A percentile compares a stretch with the other conserved stretches of the same genome.
phyloP scores from a whole-genome alignment of 2,888 invertebrate species.

The Polyommatus icarus region DNA sequence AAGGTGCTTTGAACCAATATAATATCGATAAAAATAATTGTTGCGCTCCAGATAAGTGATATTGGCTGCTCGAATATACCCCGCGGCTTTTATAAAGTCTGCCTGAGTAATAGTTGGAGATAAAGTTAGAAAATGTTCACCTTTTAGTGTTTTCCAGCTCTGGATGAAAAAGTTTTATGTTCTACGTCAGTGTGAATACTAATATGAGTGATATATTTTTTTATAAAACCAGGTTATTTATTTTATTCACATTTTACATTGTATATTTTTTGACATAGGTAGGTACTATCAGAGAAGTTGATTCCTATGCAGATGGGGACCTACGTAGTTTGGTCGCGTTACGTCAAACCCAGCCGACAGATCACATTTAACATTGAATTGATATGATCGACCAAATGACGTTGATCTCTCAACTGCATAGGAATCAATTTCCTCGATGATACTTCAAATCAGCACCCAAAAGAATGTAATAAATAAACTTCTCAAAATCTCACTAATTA shows the following conservation, averaged over 20 bases:
- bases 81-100: constrained; percentile 27
- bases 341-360: too few relatives aligned
- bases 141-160: constrained; percentile 1
- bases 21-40: constrained; percentile 30
- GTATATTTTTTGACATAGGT: too few relatives aligned
- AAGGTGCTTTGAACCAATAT: constrained; percentile 17
- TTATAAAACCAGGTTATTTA: too few relatives aligned
- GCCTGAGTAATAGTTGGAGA: constrained; percentile 20
- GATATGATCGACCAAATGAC: too few relatives aligned
- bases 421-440: too few relatives aligned
- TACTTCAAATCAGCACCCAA: too few relatives aligned
- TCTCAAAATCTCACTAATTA: not conserved
- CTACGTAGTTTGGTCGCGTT: too few relatives aligned
- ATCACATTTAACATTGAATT: too few relatives aligned
- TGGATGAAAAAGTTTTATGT: not conserved
- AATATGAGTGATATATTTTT: not conserved
- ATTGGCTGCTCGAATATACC: constrained; percentile 29
- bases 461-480: not conserved
- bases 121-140: constrained; percentile 27
- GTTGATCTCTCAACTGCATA: too few relatives aligned
- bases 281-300: too few relatives aligned
- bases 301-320: too few relatives aligned
- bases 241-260: too few relatives aligned
- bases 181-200: not conserved
- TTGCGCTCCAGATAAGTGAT: constrained; percentile 27